A percentile compares a stretch with the other conserved stretches of the same genome.
These are phyloP conservation scores for Agrochola macilenta DNA, from an alignment of 2,888 invertebrate genomes.

Conservation along the genomic window DNA sequence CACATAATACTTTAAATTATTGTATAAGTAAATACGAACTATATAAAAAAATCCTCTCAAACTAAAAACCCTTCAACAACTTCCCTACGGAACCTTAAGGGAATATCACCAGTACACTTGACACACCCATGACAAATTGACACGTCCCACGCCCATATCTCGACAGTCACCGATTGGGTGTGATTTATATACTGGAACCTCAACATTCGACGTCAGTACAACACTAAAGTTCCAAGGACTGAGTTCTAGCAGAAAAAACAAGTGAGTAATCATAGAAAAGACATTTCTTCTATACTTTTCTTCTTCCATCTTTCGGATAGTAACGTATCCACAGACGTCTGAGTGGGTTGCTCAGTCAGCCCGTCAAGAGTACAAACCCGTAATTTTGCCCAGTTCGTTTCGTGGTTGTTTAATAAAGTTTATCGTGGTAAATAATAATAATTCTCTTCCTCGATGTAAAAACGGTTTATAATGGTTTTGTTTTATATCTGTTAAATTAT, in stretches of 20 bases:
- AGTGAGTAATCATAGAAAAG: constrained; percentile 48
- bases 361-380: neutral
- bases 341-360: neutral
- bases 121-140: constrained; percentile 65
- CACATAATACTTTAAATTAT: no score
- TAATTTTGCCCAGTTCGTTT: neutral
- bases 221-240: constrained; percentile 50
- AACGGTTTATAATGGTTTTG: constrained; percentile 10
- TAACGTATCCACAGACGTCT: neutral
- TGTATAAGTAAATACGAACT: neutral
- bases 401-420: neutral
- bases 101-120: constrained; percentile 36
- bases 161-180: constrained; percentile 69
- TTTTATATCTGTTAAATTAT: constrained; percentile 22
- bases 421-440: neutral
- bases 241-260: constrained; percentile 34
- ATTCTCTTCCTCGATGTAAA: constrained; percentile 1
- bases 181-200: constrained; percentile 79
- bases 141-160: constrained; percentile 72
- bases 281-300: neutral
- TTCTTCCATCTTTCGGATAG: neutral
- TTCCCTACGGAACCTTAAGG: constrained; percentile 51
- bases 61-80: neutral
- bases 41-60: neutral
- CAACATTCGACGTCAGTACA: constrained; percentile 64